phyloP scores from a whole-genome alignment of 2,888 invertebrate genomes.

The Athripsodes cinereus region DNA sequence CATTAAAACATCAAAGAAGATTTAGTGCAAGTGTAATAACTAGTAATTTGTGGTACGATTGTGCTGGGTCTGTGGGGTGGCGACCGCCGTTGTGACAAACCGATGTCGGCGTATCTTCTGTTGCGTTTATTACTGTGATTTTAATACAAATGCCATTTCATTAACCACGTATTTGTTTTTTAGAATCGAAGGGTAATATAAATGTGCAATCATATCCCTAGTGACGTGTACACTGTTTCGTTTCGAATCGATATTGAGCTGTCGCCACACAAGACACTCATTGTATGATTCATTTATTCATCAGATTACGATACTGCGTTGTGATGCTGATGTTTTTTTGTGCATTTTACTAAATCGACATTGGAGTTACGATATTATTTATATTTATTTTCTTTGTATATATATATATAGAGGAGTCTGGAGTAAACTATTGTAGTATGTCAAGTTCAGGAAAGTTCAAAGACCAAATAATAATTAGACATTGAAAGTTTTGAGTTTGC shows the following conservation, averaged over 20 bases:
- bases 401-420: background rate
- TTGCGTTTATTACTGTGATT: constrained; percentile 13
- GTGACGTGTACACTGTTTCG: constrained; percentile 13
- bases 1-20: constrained; percentile 1
- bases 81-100: constrained; percentile 51
- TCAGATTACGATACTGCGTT: constrained; percentile 14
- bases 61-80: constrained; percentile 42
- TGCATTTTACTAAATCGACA: constrained; percentile 5
- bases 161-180: background rate
- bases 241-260: constrained; percentile 22
- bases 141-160: background rate
- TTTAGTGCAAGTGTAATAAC: constrained; percentile 15
- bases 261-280: constrained; percentile 9
- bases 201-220: background rate
- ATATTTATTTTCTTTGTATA: background rate
- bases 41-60: constrained; percentile 31
- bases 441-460: background rate
- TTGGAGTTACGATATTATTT: background rate
- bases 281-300: constrained; percentile 21
- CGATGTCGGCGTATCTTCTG: constrained; percentile 45
- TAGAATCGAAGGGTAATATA: background rate
- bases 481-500: background rate
- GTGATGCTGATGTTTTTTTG: constrained; percentile 11
- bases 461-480: background rate
- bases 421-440: background rate